A percentile compares a stretch with the other conserved stretches of the same genome.
Evolutionary conservation across 2,888 invertebrate species (phyloP).

Genomic region (Zygogramma bicolorata): DNA sequence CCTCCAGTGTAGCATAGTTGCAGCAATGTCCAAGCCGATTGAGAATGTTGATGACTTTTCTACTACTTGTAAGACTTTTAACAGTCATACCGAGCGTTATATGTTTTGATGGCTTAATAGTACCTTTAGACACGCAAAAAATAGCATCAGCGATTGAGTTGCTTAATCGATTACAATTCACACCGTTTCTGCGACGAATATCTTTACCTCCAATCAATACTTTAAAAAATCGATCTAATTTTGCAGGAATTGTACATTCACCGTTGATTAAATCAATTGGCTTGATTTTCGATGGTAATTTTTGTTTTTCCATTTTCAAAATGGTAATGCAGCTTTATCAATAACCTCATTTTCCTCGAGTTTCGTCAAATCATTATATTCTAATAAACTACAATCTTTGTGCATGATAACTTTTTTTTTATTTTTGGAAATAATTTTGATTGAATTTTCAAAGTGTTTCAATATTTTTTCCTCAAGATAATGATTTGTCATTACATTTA

Average conservation of each 20-base stretch:
- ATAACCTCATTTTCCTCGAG: constrained; percentile 30
- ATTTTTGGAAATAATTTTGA: constrained; percentile 27
- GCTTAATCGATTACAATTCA: constrained; percentile 10
- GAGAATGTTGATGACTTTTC: constrained; percentile 40
- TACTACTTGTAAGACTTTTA: constrained; percentile 35
- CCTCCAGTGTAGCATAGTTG: constrained; percentile 4
- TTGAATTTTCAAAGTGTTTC: constrained; percentile 28
- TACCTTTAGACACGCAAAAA: constrained; percentile 48
- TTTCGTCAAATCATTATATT: constrained; percentile 31
- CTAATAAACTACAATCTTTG: constrained; percentile 27
- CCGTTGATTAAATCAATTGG: constrained; percentile 29
- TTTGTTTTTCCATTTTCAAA: constrained; percentile 20
- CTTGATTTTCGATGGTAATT: constrained; percentile 22
- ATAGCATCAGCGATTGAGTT: constrained; percentile 32
- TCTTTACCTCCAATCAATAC: constrained; percentile 30
- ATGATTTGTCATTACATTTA: constrained; percentile 25
- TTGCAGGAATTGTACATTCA: constrained; percentile 35
- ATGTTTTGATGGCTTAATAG: constrained; percentile 44
- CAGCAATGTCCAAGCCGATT: constrained; percentile 19
- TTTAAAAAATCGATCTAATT: constrained; percentile 32
- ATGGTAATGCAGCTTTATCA: constrained; percentile 32
- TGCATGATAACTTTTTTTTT: constrained; percentile 37
- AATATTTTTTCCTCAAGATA: constrained; percentile 32
- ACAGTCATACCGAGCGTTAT: constrained; percentile 28
- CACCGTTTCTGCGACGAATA: constrained; percentile 25